Evolutionary conservation across 37 sponge, comb jelly and placozoan genomes (phyloP).

Genomic region (Mnemiopsis leidyi): DNA sequence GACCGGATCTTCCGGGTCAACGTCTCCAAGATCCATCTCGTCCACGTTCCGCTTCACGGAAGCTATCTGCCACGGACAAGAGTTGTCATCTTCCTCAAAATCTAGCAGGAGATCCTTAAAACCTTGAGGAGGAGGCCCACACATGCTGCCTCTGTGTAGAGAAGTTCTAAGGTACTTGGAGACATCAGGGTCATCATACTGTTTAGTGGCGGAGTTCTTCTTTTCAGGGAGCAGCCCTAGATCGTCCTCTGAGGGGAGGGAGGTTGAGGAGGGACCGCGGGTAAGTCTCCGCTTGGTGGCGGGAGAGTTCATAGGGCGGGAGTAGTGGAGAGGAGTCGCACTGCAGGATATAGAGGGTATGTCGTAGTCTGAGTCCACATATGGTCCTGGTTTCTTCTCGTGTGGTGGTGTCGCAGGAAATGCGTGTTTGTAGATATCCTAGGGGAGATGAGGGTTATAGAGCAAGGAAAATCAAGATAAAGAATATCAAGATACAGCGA

Average conservation of each 20-base stretch:
- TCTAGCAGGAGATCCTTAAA: neutral
- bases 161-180: neutral
- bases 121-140: slow-evolving; percentile 27
- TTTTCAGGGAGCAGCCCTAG: neutral
- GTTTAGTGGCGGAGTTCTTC: neutral
- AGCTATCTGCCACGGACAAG: slow-evolving; percentile 45
- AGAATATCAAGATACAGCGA: too few relatives aligned
- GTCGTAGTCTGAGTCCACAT: slow-evolving; percentile 27
- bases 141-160: slow-evolving; percentile 55
- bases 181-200: neutral
- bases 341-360: neutral
- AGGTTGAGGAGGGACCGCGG: neutral
- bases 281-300: slow-evolving; percentile 9
- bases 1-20: neutral
- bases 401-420: neutral
- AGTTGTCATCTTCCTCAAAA: neutral
- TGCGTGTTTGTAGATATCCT: slow-evolving; percentile 63
- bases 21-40: slow-evolving; percentile 24
- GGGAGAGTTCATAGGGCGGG: neutral
- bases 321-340: neutral
- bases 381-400: neutral
- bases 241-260: slow-evolving; percentile 1
- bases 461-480: neutral
- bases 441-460: neutral
- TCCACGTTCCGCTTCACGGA: slow-evolving; percentile 14